Base-by-base conservation (phyloP, 2,888 invertebrate species). In the Apeira syringaria region DNA sequence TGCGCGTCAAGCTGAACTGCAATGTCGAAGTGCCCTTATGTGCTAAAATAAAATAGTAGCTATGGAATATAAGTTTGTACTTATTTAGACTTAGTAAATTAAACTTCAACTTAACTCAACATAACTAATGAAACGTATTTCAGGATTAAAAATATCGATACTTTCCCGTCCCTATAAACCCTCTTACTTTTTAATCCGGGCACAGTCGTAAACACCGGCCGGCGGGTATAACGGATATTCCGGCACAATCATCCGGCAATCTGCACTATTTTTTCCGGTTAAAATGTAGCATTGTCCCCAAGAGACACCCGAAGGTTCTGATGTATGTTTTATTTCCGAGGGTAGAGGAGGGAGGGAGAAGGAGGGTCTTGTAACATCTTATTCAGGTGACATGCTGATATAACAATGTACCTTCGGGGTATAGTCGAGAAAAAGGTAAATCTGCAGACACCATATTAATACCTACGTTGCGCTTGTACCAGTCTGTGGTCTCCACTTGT, bases 161-260 rank as follows among this genome's bases (percentile, higher is more conserved):
- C 11, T 22, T 9, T 11, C 45, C 26, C 54, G 40, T 51, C 59
- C 39, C 38, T 41, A 48, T 15, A 45, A 53, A 36, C 62, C 33
- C 29, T 43, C 40, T 81, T 80, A 80, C 71, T 82, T 81, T 82
- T 82, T 82, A 80, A 83, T 82, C 80, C 80, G 71, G 69, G 58
- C 49, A 41, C 61, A 67, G 71, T 81, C 82, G 82, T 86, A 86
- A 85, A 85, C 68, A 67, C 73, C 63, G 63, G 48, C 61, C 53
- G 61, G 60, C 63, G 58, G 57, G 60, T 53, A 81, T 86, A 78
- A 86, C 78, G 80, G 83, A 84, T 83, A 85, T 76, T 68, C 80
- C 71, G 71, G 72, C 50, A 64, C 86, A 84, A 87, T 87, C 80
- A 87, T 87, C 77, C 84, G 55, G 64, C 74, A 59, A 84, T 85